Evolutionary conservation across 2,113 vertebrate genomes (phyloP).

Genomic region (Saimiri boliviensis): DNA sequence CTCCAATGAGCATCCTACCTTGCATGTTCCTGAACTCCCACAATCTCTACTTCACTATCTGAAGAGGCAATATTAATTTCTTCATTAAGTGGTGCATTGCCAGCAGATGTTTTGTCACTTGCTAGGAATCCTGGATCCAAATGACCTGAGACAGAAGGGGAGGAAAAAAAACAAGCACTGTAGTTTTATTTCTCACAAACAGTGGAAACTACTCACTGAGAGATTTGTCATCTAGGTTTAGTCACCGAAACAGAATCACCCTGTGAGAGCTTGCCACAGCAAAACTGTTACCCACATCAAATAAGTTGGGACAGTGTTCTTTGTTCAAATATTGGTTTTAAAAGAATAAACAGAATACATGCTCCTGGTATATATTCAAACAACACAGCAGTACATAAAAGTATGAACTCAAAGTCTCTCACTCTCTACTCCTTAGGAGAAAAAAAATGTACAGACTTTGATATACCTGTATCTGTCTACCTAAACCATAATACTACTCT

Average conservation of each 20-base stretch:
- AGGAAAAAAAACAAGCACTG: slow-evolving; percentile 43
- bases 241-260: neutral
- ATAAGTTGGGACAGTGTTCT: neutral
- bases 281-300: neutral
- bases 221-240: neutral
- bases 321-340: neutral
- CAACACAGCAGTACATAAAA: neutral
- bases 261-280: neutral
- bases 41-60: slow-evolving; percentile 98
- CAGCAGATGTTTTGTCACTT: slow-evolving; percentile 83
- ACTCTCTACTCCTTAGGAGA: slow-evolving; percentile 6
- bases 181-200: slow-evolving; percentile 40
- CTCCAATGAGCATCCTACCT: slow-evolving; percentile 84
- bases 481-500: neutral
- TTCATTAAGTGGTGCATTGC: slow-evolving; percentile 87
- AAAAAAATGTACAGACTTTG: neutral
- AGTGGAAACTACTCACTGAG: neutral
- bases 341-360: neutral
- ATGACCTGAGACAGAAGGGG: slow-evolving; percentile 85
- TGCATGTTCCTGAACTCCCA: slow-evolving; percentile 96
- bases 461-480: neutral
- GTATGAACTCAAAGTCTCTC: neutral
- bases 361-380: neutral
- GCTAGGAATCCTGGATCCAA: slow-evolving; percentile 88
- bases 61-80: slow-evolving; percentile 94